Percentiles rank a stretch among this genome's conserved stretches.
Evolutionary conservation across 2,113 vertebrate species (phyloP).

Genomic region (Etia nguti): DNA sequence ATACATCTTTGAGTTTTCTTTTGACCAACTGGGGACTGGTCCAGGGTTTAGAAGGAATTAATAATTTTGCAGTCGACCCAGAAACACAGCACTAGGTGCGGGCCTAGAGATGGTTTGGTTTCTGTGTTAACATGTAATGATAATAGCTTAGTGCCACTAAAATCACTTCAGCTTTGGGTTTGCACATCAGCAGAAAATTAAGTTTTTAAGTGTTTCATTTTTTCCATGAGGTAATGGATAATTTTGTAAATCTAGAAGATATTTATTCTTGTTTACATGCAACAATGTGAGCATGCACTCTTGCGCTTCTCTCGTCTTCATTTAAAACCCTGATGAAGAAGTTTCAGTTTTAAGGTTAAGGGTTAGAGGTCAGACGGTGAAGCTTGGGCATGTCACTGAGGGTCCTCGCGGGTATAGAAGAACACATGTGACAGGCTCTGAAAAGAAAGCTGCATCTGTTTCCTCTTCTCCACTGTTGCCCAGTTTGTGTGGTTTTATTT

Average conservation of each 20-base stretch:
- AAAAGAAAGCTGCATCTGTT: not conserved
- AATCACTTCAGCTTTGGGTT: not conserved
- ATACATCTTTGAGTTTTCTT: not conserved
- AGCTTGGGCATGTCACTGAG: not conserved
- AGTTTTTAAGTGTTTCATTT: not conserved
- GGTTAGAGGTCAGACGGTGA: not conserved
- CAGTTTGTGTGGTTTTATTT: not conserved
- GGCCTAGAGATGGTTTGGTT: not conserved
- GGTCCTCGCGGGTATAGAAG: not conserved
- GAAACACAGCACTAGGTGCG: not conserved
- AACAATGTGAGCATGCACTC: not conserved
- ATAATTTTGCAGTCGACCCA: not conserved
- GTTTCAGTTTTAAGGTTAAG: not conserved
- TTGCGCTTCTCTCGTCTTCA: not conserved
- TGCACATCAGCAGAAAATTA: not conserved
- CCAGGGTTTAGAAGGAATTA: not conserved
- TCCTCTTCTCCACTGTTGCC: not conserved
- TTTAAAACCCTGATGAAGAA: not conserved
- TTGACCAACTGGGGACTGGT: not conserved
- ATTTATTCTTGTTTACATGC: not conserved
- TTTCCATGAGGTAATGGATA: conserved; percentile 25
- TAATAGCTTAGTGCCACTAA: not conserved
- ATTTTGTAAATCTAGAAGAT: not conserved
- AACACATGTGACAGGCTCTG: not conserved
- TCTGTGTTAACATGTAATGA: not conserved